Evolutionary conservation across 2,888 invertebrate species (phyloP).

Genomic region (Saturnia pavonia): DNA sequence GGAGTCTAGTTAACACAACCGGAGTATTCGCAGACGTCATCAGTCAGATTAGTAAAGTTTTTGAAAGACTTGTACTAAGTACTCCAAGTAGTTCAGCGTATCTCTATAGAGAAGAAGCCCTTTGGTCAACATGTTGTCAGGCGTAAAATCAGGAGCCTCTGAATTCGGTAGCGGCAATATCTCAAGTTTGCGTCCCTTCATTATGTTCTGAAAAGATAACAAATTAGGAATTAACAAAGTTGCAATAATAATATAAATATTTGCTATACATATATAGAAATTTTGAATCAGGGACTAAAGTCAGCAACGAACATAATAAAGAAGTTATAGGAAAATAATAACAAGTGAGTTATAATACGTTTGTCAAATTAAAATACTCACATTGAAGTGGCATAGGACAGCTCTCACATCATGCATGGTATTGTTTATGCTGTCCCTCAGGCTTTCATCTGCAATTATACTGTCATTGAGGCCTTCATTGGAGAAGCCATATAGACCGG

Average conservation of each 20-base stretch:
- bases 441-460: slow-evolving; percentile 46
- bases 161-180: slow-evolving; percentile 53
- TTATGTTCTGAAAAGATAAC: slow-evolving; percentile 59
- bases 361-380: slow-evolving; percentile 48
- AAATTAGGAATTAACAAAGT: slow-evolving; percentile 25
- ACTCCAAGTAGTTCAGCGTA: slow-evolving; percentile 68
- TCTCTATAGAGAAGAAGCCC: slow-evolving; percentile 65
- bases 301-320: not conserved
- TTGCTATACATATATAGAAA: not conserved
- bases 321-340: not conserved
- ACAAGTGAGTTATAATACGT: too few species aligned
- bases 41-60: slow-evolving; percentile 49
- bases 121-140: slow-evolving; percentile 43
- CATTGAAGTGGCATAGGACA: slow-evolving; percentile 86
- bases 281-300: not conserved
- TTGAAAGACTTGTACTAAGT: slow-evolving; percentile 63
- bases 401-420: slow-evolving; percentile 83
- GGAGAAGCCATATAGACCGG: slow-evolving; percentile 86
- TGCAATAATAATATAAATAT: not conserved
- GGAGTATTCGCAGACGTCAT: slow-evolving; percentile 39
- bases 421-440: slow-evolving; percentile 77
- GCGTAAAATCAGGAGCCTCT: slow-evolving; percentile 56
- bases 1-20: slow-evolving; percentile 40
- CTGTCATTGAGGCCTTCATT: slow-evolving; percentile 75
- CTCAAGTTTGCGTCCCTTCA: slow-evolving; percentile 58